phyloP scores from a whole-genome alignment of 2,888 invertebrate genomes.

The Pseudoips prasinana region DNA sequence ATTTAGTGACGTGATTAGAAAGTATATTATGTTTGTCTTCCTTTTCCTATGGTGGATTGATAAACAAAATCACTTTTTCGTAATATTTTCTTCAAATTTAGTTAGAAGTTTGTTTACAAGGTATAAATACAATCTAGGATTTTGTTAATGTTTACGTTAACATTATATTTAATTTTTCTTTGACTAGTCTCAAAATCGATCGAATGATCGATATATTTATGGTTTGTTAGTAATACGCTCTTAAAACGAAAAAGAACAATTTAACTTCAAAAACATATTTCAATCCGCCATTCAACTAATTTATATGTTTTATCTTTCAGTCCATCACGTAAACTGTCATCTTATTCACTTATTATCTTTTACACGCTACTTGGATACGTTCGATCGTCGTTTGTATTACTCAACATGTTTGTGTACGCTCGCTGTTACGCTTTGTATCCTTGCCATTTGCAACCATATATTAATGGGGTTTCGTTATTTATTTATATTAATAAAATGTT shows the following conservation, averaged over 20 bases:
- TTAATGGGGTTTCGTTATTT: too few species aligned
- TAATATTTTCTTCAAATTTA: too few species aligned
- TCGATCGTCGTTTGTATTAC: constrained; percentile 66
- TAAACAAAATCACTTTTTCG: constrained; percentile 7
- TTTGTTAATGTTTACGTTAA: too few species aligned
- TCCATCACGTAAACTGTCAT: constrained; percentile 38
- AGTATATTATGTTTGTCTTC: constrained; percentile 29
- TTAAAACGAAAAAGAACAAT: too few species aligned
- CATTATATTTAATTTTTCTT: too few species aligned
- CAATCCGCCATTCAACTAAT: constrained; percentile 38
- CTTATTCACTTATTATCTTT: constrained; percentile 51
- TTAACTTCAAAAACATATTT: too few species aligned
- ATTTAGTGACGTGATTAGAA: constrained; percentile 25
- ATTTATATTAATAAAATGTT: constrained; percentile 1
- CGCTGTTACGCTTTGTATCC: constrained; percentile 37
- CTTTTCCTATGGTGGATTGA: constrained; percentile 39
- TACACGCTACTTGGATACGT: constrained; percentile 69
- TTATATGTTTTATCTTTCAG: constrained; percentile 47
- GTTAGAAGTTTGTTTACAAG: too few species aligned
- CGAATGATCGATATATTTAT: too few species aligned
- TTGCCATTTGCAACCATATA: too few species aligned
- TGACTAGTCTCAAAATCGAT: too few species aligned
- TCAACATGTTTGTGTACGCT: constrained; percentile 48
- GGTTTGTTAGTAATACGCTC: too few species aligned
- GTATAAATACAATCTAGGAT: too few species aligned